Conservation (phyloP, 2,113 vertebrate genomes). For the Pituophis catenifer region DNA sequence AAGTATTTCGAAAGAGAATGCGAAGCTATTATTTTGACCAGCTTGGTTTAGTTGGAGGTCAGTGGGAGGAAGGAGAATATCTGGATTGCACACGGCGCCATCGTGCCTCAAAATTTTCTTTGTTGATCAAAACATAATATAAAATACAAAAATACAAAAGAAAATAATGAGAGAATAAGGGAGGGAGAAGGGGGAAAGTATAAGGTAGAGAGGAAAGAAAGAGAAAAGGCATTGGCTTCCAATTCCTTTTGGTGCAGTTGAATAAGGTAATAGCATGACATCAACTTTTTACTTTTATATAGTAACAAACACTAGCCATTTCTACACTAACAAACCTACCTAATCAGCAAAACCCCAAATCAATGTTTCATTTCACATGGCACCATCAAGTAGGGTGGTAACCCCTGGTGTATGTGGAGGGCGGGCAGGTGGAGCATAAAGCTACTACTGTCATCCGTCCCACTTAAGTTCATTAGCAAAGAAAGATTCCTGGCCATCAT, state of each 20-base stretch:
- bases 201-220: neutral
- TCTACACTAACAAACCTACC: too few species aligned
- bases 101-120: neutral
- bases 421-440: neutral
- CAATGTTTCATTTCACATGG: neutral
- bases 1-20: constrained; percentile 49
- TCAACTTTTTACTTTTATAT: too few species aligned
- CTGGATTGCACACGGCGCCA: too few species aligned
- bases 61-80: too few species aligned
- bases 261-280: neutral
- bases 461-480: too few species aligned
- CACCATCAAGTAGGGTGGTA: neutral
- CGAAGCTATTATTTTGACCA: neutral
- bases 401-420: too few species aligned
- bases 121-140: neutral
- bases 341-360: too few species aligned
- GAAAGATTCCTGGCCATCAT: too few species aligned
- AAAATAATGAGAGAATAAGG: neutral
- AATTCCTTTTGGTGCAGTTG: rapidly evolving
- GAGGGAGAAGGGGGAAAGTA: neutral
- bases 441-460: neutral
- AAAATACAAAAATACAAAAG: neutral
- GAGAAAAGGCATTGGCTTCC: neutral
- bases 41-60: neutral
- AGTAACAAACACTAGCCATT: too few species aligned